Percentiles rank a stretch among this genome's conserved stretches.
Conservation (phyloP, 1,140 invertebrate genomes). For the Bombus vancouverensis region DNA sequence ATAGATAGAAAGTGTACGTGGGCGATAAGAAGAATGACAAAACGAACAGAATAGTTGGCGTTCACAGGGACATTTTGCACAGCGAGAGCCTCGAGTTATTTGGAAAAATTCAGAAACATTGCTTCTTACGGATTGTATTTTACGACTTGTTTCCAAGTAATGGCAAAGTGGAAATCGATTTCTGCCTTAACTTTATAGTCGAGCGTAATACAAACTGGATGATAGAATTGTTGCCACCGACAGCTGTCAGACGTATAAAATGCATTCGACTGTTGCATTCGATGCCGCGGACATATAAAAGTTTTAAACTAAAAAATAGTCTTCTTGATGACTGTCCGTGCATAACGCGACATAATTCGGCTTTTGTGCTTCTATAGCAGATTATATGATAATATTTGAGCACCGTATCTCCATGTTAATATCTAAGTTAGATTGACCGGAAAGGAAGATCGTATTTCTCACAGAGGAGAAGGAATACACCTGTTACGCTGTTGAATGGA, state of each 20-base stretch:
- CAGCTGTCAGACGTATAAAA: conserved; percentile 44
- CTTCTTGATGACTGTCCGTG: background rate
- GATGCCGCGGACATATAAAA: background rate
- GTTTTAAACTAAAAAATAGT: conserved; percentile 16
- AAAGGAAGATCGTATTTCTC: conserved; percentile 23
- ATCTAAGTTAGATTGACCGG: conserved; percentile 5
- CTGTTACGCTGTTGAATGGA: conserved; percentile 46
- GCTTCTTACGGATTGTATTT: conserved; percentile 36
- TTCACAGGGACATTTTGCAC: background rate
- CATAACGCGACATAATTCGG: background rate
- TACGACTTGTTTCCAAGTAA: conserved; percentile 23
- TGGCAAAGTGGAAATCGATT: conserved; percentile 21
- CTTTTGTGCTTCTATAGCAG: background rate
- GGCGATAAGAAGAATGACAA: conserved; percentile 4
- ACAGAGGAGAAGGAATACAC: conserved; percentile 29
- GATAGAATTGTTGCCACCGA: conserved; percentile 27
- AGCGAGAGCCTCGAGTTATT: background rate
- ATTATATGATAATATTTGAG: background rate
- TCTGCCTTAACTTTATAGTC: conserved; percentile 30
- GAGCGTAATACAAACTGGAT: conserved; percentile 34
- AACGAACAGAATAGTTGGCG: background rate
- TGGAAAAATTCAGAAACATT: conserved; percentile 21
- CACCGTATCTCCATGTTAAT: background rate
- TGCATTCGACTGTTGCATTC: conserved; percentile 4
- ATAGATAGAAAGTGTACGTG: background rate